Evolutionary conservation across 1,140 invertebrate species (phyloP), one percentile per base, ranked within the genome.

Genomic region (Contarinia nasturtii): DNA sequence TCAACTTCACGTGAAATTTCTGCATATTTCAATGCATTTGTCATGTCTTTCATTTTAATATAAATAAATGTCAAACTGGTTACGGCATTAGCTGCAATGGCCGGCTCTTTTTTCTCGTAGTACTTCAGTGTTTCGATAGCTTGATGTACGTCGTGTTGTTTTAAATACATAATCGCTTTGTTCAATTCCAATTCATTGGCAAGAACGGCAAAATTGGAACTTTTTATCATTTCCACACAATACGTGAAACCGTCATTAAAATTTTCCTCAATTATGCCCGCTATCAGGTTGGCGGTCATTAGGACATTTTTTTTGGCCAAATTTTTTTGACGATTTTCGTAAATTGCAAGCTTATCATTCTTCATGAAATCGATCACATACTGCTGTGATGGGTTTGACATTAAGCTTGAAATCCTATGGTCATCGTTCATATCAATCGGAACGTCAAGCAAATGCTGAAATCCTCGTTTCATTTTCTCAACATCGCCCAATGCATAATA

Each of bases 41-140:
- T 73, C 45, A 82, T 68, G 59, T 92, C 85, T 46, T 81, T 81
- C 74, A 88, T 76, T 82, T 89, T 58, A 48, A 65, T 86, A 58
- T 90, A 85, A 44, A 95, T 77, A 57, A 94, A 91, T 3, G 86
- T 82, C 14, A 95, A 67, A 69, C 95, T 94, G n/a, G 85, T 89
- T 7, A 86, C 76, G 7, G 91, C 90, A 36, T 76, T 77, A 51
- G 82, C 80, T 0, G 85, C 86, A 43, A 90, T 81, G 67, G 85
- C 85, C 1, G 77, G 78, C 47, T 86, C 76, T 52, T 84, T 84
- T 56, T 84, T 86, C 62, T 93, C 86, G 63, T 94, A 93, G 49
- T 80, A 79, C 65, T 88, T 87, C 18, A 95, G 63, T 0, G 86
- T 88, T 50, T 90, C 86, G 36, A 91, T 80, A 0, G 90, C 82